These are phyloP conservation scores for Diprion similis DNA, from an alignment of 1,140 invertebrate species.

Conservation along the genomic window DNA sequence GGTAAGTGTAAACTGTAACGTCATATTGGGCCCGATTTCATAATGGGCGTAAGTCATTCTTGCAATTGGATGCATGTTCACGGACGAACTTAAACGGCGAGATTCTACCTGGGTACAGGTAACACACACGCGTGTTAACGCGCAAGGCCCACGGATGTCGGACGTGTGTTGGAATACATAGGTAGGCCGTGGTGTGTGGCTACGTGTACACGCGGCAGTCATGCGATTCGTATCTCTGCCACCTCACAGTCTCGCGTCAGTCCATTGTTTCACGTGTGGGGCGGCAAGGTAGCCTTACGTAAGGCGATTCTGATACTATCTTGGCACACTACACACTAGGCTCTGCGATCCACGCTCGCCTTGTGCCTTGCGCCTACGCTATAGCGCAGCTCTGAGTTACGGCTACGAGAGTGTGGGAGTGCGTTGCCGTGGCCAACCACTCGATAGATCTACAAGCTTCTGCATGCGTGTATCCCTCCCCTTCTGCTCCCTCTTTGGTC, in stretches of 20 bases:
- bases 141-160: too few species aligned
- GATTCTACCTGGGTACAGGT: too few species aligned
- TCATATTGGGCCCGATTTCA: too few species aligned
- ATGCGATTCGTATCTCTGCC: constrained; percentile 33
- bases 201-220: background rate
- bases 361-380: background rate
- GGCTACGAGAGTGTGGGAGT: background rate
- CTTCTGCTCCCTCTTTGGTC: background rate
- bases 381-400: background rate
- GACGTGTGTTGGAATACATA: too few species aligned
- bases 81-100: too few species aligned
- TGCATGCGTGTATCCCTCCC: background rate
- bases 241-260: constrained; percentile 47
- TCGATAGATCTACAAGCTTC: too few species aligned
- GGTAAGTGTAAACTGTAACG: too few species aligned
- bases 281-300: constrained; percentile 53
- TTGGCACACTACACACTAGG: constrained; percentile 8
- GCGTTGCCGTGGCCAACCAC: too few species aligned
- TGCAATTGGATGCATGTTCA: too few species aligned
- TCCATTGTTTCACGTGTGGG: constrained; percentile 50
- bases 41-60: too few species aligned
- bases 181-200: too few species aligned
- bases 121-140: too few species aligned
- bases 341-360: background rate
- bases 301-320: constrained; percentile 33